These are phyloP conservation scores for Drosophila anomelani DNA, from an alignment of 2,888 invertebrate species.

Conservation along the genomic window DNA sequence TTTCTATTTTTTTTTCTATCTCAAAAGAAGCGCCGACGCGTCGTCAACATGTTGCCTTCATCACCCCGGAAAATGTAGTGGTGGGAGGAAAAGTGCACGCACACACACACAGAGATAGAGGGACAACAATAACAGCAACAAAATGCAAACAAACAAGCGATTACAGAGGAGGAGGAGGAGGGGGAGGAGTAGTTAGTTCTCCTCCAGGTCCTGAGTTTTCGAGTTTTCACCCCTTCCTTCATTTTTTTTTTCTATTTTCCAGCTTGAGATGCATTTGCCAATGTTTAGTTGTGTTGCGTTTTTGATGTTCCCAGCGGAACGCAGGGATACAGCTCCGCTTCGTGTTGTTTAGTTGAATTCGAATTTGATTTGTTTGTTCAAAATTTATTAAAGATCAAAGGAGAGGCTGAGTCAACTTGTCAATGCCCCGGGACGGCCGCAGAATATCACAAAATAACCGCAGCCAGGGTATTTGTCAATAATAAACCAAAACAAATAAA, in stretches of 20 bases:
- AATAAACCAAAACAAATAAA: constrained; percentile 57
- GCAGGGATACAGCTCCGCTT: constrained; percentile 7
- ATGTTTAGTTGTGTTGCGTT: constrained; percentile 54
- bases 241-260: constrained; percentile 6
- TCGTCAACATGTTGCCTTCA: constrained; percentile 67
- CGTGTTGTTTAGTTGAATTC: constrained; percentile 36
- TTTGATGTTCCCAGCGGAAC: constrained; percentile 34
- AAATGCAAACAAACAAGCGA: constrained; percentile 74
- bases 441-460: constrained; percentile 50
- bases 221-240: background rate
- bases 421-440: constrained; percentile 38
- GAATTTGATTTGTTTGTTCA: constrained; percentile 72
- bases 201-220: constrained; percentile 31
- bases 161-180: constrained; percentile 47
- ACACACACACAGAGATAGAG: constrained; percentile 37
- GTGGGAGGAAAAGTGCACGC: constrained; percentile 37
- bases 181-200: constrained; percentile 29
- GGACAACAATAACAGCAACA: constrained; percentile 39
- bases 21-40: constrained; percentile 74
- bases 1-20: constrained; percentile 26
- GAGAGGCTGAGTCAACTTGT: constrained; percentile 60
- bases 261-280: constrained; percentile 63
- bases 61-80: constrained; percentile 30
- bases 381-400: constrained; percentile 76
- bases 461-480: constrained; percentile 48